A percentile compares a stretch with the other conserved stretches of the same genome.
phyloP scores from a whole-genome alignment of 2,113 vertebrate species.

The Thamnaconus septentrionalis region DNA sequence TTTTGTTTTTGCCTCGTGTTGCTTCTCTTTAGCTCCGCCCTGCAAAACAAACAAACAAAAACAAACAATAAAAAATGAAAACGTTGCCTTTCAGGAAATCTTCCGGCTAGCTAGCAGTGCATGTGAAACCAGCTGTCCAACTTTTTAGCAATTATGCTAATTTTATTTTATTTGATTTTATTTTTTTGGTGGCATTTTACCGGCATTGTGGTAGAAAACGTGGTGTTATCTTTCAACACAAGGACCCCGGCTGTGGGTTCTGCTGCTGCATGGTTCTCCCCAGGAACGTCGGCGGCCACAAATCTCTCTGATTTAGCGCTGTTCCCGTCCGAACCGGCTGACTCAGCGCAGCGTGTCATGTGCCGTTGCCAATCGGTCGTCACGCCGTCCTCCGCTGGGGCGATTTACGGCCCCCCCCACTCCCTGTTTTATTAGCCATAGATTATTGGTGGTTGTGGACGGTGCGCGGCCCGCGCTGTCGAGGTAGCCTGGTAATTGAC shows the following conservation, averaged over 20 bases:
- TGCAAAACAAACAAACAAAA: no score
- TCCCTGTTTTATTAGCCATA: constrained; percentile 69
- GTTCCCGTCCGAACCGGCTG: constrained; percentile 46
- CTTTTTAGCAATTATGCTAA: no score
- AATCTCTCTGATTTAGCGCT: constrained; percentile 76
- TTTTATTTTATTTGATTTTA: no score
- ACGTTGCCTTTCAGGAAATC: no score
- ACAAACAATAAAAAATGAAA: no score
- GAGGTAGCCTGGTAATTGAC: constrained; percentile 68
- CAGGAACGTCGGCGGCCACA: constrained; percentile 60
- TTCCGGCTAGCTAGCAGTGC: no score
- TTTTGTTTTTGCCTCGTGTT: no score
- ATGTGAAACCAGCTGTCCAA: no score
- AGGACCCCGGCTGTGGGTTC: constrained; percentile 4
- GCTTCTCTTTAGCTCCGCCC: no score
- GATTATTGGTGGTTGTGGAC: constrained; percentile 64
- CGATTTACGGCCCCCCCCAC: constrained; percentile 62
- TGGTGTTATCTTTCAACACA: no score
- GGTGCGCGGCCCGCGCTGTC: constrained; percentile 59
- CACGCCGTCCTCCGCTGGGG: constrained; percentile 59
- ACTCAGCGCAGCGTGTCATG: constrained; percentile 76
- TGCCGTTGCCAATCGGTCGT: constrained; percentile 66
- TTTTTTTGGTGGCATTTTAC: no score
- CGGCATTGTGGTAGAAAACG: no score
- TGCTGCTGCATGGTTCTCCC: constrained; percentile 48